Base-by-base conservation (phyloP, 2,113 vertebrate genomes). In the Gasterosteus aculeatus region DNA sequence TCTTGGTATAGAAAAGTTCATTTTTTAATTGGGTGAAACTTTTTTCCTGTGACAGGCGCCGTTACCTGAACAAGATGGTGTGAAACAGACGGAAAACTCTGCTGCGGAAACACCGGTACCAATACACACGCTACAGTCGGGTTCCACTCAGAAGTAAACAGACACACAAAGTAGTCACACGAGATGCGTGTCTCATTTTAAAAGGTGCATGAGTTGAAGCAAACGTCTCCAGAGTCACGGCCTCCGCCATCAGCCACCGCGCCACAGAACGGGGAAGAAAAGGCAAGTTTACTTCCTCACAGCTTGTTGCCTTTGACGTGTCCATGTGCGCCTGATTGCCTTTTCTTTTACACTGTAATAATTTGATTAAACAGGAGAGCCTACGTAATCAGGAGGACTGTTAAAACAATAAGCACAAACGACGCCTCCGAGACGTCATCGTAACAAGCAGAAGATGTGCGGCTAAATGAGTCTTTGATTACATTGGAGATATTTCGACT, bases 161-260 rank as follows among this genome's bases (percentile, higher is more conserved):
- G 3, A 49, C 15, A 33, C 10, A 60, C 47, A 68, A 44, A 11
- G 8, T 14, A 59, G 42, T 53, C 12, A 44, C 35, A 38, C 7
- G n/a, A 7, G 54, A 58, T 22, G 19, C 46, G 51, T 62, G 18
- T 74, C 49, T 79, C 2, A 1, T 64, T 69, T 74, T 35, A 49
- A 63, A 83, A 91, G 86, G 78, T 89, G 62, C 44, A 64, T 4
- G 85, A 65, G 71, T 41, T 61, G 64, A 78, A 85, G 16, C 67
- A 35, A 42, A 74, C 4, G 7, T 46, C 64, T 39, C 62, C 56
- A 49, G 42, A 80, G 44, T 76, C 72, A 1, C 78, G 59, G 12
- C 61, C 77, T 29, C 75, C 54, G 0, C 83, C 81, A 1, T 47
- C 85, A 19, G 59, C 15, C 46, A 82, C 81, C 57, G 54, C 77